phyloP scores from a whole-genome alignment of 2,113 vertebrate species.

The Silurus glanis region DNA sequence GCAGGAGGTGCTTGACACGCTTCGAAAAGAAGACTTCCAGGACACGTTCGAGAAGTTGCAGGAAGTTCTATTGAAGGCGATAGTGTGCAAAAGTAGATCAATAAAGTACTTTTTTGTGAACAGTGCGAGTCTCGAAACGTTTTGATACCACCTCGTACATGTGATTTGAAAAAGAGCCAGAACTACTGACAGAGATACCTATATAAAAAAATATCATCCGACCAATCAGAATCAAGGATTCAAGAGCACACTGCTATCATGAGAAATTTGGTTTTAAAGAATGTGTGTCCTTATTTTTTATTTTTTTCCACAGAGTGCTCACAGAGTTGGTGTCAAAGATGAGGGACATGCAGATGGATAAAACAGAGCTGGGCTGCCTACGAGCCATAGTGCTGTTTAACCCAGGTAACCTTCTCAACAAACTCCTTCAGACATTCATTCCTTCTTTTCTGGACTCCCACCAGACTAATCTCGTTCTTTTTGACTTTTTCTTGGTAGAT shows the following conservation, averaged over 20 bases:
- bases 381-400: slow-evolving; percentile 97
- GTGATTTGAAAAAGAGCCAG: background rate
- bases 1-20: no score
- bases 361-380: slow-evolving; percentile 97
- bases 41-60: no score
- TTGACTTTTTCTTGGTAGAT: background rate
- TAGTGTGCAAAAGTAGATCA: no score
- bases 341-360: slow-evolving; percentile 99
- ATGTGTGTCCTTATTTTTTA: background rate
- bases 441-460: background rate
- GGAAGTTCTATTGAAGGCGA: no score
- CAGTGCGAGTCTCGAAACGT: no score
- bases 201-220: background rate
- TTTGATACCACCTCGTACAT: no score
- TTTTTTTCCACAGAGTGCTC: slow-evolving; percentile 80
- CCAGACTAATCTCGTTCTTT: background rate
- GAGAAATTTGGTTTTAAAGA: background rate
- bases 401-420: slow-evolving; percentile 75
- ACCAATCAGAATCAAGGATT: background rate
- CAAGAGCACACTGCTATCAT: background rate
- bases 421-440: no score
- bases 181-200: background rate
- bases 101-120: no score
- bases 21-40: no score
- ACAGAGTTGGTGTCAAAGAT: slow-evolving; percentile 99